These are phyloP conservation scores for Hydrozoanthus tunicans DNA, from an alignment of 64 coral and sea anemone genomes.

Conservation along the genomic window DNA sequence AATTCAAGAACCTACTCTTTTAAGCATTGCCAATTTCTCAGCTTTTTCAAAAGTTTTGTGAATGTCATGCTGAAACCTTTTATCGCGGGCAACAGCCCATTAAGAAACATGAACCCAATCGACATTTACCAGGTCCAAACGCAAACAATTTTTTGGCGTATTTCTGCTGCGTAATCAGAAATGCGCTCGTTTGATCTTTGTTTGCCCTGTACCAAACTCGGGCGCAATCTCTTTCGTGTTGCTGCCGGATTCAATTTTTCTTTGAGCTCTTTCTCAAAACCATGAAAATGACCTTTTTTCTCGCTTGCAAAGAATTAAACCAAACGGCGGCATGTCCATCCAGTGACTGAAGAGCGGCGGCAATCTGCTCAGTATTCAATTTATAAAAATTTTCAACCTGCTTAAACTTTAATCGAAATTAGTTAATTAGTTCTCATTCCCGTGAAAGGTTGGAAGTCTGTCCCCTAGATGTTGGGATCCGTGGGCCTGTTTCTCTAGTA, in stretches of 20 bases:
- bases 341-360: constrained; percentile 12
- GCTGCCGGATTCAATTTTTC: constrained; percentile 19
- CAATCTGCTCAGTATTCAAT: background rate
- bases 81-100: constrained; percentile 2
- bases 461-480: background rate
- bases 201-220: background rate
- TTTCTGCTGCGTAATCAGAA: constrained; percentile 13
- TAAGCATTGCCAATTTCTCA: too few species aligned
- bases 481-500: background rate
- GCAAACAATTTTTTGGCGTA: background rate
- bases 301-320: too few species aligned
- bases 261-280: background rate
- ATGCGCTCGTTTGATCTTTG: background rate
- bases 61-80: background rate
- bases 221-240: background rate
- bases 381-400: background rate
- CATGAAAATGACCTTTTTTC: background rate
- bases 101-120: constrained; percentile 39
- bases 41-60: too few species aligned
- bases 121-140: background rate
- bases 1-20: too few species aligned
- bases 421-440: constrained; percentile 20
- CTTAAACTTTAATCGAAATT: constrained; percentile 22
- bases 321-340: constrained; percentile 29
- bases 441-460: constrained; percentile 33